Percentiles rank a stretch among this genome's conserved stretches.
phyloP scores from a whole-genome alignment of 2,888 invertebrate genomes.

The Leptinotarsa haldemani region DNA sequence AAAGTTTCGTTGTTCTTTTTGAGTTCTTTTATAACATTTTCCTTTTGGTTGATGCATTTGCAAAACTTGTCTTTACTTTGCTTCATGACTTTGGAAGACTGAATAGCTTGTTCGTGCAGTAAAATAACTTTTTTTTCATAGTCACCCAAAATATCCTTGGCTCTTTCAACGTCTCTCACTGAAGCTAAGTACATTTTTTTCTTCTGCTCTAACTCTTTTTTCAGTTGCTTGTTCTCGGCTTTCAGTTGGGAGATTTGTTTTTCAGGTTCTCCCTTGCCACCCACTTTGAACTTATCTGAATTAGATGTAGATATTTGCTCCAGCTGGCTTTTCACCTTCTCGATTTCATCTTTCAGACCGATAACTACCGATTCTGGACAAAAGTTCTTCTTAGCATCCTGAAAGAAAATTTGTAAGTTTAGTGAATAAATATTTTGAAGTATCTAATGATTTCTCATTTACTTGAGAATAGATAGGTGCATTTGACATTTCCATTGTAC shows the following conservation, averaged over 20 bases:
- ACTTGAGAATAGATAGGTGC: conserved; percentile 18
- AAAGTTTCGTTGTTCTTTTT: conserved; percentile 44
- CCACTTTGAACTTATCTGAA: neutral
- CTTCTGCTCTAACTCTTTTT: conserved; percentile 46
- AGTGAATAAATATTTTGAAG: neutral
- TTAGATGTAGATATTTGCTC: conserved; percentile 33
- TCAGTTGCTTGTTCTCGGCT: conserved; percentile 46
- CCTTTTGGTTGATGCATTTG: conserved; percentile 49
- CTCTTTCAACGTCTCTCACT: conserved; percentile 47
- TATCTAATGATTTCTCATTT: neutral
- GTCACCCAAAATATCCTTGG: conserved; percentile 48
- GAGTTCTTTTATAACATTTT: conserved; percentile 46
- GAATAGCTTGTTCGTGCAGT: conserved; percentile 51
- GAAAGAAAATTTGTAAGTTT: neutral
- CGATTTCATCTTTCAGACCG: conserved; percentile 49
- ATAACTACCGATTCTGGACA: neutral
- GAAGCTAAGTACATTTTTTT: conserved; percentile 43
- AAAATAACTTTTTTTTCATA: conserved; percentile 51
- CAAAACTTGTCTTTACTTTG: conserved; percentile 52
- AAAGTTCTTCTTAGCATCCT: neutral
- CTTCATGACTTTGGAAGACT: conserved; percentile 51
- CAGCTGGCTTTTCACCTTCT: conserved; percentile 48
- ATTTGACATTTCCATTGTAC: conserved; percentile 14
- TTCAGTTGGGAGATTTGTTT: conserved; percentile 38
- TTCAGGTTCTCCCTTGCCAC: conserved; percentile 17